phyloP scores from a whole-genome alignment of 2,797 vertebrate species.

The Toxotes lorentzi region DNA sequence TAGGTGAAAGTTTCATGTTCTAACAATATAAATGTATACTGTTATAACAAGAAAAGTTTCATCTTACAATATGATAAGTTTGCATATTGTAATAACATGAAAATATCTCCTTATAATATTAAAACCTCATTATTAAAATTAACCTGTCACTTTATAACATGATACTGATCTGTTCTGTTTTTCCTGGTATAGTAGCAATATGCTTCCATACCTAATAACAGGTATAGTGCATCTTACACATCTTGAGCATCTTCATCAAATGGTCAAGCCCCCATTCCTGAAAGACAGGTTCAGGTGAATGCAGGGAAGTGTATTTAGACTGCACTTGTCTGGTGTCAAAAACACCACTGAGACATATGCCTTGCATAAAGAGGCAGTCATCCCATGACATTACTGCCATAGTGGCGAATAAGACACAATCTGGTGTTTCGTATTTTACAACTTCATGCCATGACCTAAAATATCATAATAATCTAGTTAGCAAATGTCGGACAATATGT shows the following conservation, averaged over 20 bases:
- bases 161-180: no score
- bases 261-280: background rate
- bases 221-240: background rate
- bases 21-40: no score
- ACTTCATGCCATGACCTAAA: background rate
- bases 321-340: background rate
- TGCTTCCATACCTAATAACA: background rate
- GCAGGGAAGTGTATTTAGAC: background rate
- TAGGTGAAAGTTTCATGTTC: no score
- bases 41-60: no score
- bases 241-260: background rate
- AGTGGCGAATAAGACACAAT: background rate
- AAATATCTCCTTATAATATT: no score
- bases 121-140: no score
- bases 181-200: no score
- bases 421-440: background rate
- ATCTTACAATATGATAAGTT: no score
- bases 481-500: background rate
- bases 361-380: background rate
- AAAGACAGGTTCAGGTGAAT: background rate
- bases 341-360: background rate
- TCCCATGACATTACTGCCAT: background rate
- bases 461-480: background rate
- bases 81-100: no score
- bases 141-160: no score